A percentile compares a stretch with the other conserved stretches of the same genome.
Evolutionary conservation across 2,113 vertebrate species (phyloP).

Genomic region (Glaucidium brasilianum): DNA sequence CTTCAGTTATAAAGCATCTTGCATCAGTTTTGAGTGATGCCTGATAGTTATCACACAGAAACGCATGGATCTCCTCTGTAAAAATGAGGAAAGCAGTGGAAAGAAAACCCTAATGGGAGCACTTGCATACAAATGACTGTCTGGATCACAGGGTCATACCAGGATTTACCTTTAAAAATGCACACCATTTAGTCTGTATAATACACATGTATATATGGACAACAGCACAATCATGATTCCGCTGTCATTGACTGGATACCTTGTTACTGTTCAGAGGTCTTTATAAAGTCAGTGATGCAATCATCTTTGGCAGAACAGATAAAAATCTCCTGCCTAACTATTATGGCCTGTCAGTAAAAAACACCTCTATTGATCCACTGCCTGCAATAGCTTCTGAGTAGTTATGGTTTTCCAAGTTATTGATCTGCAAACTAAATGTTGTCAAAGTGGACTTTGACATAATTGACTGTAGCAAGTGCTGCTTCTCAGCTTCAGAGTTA

Average conservation of each 20-base stretch:
- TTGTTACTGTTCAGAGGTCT: background rate
- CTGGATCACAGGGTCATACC: background rate
- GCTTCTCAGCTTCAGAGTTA: background rate
- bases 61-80: background rate
- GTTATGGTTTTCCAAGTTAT: background rate
- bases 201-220: accelerated
- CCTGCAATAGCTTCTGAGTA: background rate
- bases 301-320: background rate
- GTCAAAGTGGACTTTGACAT: background rate
- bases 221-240: background rate
- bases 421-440: constrained; percentile 12
- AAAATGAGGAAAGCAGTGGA: background rate
- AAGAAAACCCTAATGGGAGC: background rate
- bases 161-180: background rate
- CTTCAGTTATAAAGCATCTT: background rate
- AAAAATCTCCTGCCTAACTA: background rate
- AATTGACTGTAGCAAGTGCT: background rate
- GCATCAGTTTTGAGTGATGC: background rate
- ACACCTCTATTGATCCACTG: background rate
- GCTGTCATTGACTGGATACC: background rate
- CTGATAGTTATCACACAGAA: background rate
- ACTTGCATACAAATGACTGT: background rate
- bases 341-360: background rate
- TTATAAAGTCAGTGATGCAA: background rate
- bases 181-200: background rate